A percentile compares a stretch with the other conserved stretches of the same genome.
Conservation (phyloP, 2,797 vertebrate genomes). For the Micropoecilia bifurca region DNA sequence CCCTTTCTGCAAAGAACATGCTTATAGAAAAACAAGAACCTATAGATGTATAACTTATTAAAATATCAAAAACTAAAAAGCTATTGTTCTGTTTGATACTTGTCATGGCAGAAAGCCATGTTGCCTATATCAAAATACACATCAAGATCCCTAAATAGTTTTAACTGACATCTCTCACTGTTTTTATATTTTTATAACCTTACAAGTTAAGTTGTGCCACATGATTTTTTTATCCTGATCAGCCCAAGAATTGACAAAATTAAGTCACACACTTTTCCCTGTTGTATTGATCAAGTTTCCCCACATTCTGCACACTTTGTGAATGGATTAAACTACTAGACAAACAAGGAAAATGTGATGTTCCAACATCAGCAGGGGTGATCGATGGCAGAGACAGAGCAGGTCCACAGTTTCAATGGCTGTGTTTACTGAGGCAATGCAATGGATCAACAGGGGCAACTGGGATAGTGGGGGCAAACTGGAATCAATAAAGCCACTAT, state of each 20-base stretch:
- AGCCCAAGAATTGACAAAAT: constrained; percentile 43
- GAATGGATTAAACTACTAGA: constrained; percentile 57
- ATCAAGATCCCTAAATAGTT: not conserved
- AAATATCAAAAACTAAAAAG: not conserved
- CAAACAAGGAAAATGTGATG: constrained; percentile 55
- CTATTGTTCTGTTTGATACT: not conserved
- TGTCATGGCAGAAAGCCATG: not conserved
- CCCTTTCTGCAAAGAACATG: not conserved
- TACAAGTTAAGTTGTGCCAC: not conserved
- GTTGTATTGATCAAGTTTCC: constrained; percentile 53
- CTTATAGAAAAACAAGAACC: not conserved
- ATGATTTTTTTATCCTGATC: constrained; percentile 8
- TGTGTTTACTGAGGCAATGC: constrained; percentile 75
- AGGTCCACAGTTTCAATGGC: constrained; percentile 67
- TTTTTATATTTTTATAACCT: not conserved
- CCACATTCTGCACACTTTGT: constrained; percentile 46
- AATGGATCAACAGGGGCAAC: constrained; percentile 52
- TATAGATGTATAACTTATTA: not conserved
- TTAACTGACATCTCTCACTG: not conserved
- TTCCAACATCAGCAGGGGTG: constrained; percentile 56
- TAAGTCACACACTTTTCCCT: constrained; percentile 51
- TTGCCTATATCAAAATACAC: not conserved
- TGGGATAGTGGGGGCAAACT: constrained; percentile 62
- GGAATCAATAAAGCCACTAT: constrained; percentile 78
- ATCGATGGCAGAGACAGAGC: constrained; percentile 67